A percentile compares a stretch with the other conserved stretches of the same genome.
phyloP scores from a whole-genome alignment of 2,113 vertebrate genomes.

The Gobiocypris rarus region DNA sequence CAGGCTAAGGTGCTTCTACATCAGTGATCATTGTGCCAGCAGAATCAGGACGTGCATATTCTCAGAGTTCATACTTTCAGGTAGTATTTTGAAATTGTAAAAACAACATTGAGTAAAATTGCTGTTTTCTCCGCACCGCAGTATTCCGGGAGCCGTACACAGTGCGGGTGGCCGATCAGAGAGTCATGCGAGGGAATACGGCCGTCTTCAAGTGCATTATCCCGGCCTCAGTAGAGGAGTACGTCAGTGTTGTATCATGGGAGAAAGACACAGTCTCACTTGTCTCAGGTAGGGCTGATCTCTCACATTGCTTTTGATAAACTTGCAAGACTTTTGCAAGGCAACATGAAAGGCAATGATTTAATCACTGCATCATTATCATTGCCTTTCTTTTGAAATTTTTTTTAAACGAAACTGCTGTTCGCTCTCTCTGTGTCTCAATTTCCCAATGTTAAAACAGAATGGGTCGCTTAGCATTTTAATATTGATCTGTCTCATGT shows the following conservation, averaged over 20 bases:
- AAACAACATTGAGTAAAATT: background rate
- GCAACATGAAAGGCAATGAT: background rate
- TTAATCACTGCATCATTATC: background rate
- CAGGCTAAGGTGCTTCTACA: too few relatives aligned
- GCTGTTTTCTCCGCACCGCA: slow-evolving; percentile 57
- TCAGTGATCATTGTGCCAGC: too few relatives aligned
- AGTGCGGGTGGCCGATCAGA: slow-evolving; percentile 98
- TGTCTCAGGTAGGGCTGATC: slow-evolving; percentile 88
- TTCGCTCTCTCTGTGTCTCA: slow-evolving; percentile 36
- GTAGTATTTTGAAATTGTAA: background rate
- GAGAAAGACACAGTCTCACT: slow-evolving; percentile 99
- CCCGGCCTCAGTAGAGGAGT: slow-evolving; percentile 96
- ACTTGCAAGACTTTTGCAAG: background rate
- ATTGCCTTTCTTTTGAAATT: background rate
- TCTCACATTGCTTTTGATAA: background rate
- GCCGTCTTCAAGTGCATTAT: slow-evolving; percentile 99
- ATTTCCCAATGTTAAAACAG: slow-evolving; percentile 41
- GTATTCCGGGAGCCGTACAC: slow-evolving; percentile 99
- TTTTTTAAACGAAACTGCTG: background rate
- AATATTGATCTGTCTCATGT: slow-evolving; percentile 67
- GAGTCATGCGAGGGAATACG: slow-evolving; percentile 99
- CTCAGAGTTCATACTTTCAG: background rate
- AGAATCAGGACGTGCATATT: background rate
- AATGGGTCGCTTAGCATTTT: slow-evolving; percentile 61
- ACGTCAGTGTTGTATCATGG: slow-evolving; percentile 97